These are phyloP conservation scores for Paramuricea clavata DNA, from an alignment of 92 coral and sea anemone species.

Conservation along the genomic window DNA sequence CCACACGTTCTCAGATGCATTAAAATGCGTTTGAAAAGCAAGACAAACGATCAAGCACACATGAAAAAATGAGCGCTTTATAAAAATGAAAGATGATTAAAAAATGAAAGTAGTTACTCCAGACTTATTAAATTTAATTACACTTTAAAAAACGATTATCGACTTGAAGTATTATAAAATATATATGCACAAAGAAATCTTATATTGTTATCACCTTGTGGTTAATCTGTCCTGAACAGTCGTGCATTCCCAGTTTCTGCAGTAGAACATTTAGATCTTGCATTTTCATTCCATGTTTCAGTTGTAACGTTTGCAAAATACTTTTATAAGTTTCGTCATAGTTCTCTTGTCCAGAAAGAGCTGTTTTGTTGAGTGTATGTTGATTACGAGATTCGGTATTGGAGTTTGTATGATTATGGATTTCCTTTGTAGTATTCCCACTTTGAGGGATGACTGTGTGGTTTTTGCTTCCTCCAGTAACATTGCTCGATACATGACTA, in stretches of 20 bases:
- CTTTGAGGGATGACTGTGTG: background rate
- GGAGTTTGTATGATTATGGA: background rate
- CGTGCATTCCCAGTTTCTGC: background rate
- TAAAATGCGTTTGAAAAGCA: background rate
- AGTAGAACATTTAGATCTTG: constrained; percentile 1
- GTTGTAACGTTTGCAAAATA: constrained; percentile 4
- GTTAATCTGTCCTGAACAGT: background rate
- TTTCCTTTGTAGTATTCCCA: background rate
- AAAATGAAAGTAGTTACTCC: background rate
- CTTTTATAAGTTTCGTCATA: background rate
- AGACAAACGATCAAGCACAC: background rate
- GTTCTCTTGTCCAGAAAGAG: background rate
- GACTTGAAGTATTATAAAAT: background rate
- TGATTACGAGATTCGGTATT: background rate
- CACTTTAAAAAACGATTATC: too few relatives aligned
- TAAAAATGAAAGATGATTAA: background rate
- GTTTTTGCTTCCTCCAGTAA: background rate
- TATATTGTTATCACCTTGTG: constrained; percentile 1
- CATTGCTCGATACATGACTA: background rate
- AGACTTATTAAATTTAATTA: background rate
- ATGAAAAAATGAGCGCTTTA: background rate
- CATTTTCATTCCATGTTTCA: background rate
- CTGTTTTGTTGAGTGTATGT: background rate
- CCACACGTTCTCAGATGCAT: too few relatives aligned
- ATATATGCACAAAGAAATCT: background rate